phyloP scores from a whole-genome alignment of 2,888 invertebrate genomes.

The Apamea monoglypha region DNA sequence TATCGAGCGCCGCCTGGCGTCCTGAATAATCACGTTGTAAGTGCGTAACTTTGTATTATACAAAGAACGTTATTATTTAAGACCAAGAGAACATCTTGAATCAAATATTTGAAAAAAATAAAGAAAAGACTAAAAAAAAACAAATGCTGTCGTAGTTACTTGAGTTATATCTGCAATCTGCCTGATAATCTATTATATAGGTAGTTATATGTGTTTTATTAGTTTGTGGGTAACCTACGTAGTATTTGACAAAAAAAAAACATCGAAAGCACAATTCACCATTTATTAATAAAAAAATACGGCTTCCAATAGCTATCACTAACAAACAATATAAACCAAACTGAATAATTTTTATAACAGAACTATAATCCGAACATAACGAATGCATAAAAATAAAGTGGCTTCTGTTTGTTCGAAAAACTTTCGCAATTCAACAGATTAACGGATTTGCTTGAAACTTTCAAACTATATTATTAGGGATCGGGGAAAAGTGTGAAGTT shows the following conservation, averaged over 20 bases:
- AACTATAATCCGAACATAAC: constrained; percentile 28
- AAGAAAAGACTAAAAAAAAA: background rate
- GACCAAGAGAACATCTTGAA: background rate
- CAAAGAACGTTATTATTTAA: background rate
- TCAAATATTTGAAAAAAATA: background rate
- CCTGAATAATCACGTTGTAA: background rate
- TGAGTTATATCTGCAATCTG: background rate
- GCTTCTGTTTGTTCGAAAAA: constrained; percentile 51
- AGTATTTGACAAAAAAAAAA: background rate
- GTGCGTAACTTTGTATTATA: background rate
- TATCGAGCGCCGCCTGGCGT: background rate
- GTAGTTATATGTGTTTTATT: background rate
- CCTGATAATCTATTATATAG: background rate
- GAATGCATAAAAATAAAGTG: constrained; percentile 55
- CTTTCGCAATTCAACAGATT: constrained; percentile 59
- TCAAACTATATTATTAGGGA: constrained; percentile 41
- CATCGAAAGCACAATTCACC: background rate
- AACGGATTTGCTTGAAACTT: constrained; percentile 54
- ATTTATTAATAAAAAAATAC: background rate
- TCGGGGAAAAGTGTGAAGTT: constrained; percentile 32
- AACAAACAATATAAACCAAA: constrained; percentile 10
- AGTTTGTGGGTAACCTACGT: background rate
- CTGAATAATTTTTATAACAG: constrained; percentile 11
- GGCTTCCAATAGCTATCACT: background rate
- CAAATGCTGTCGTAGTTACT: background rate